Base-by-base conservation (phyloP, 2,888 invertebrate genomes). In the Thysanoteuthis rhombus region DNA sequence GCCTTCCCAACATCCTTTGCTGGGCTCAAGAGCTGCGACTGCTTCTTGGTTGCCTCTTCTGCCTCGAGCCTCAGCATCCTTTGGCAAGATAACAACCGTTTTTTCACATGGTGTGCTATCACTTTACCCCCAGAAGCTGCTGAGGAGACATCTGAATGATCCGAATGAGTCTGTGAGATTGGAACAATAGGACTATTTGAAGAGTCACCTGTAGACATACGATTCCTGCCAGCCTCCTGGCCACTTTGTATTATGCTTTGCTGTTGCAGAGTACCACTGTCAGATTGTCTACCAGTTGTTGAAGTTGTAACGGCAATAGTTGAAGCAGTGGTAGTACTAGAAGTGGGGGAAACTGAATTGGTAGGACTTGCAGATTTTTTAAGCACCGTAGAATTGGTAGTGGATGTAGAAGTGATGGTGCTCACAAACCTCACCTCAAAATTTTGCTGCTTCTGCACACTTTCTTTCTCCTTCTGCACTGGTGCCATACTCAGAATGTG, bases 91-190 rank as follows among this genome's bases (percentile, higher is more conserved):
- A 91, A 42, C 91, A 91, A 42, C 42, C 91, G 39, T 91, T 91
- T 91, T 39, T 91, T 91, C 32, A 91, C 91, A 39, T 91, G 91
- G 39, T 40, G 91, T 91, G 91, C 91, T 42, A 42, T 91, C 91
- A 91, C n/a, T 91, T 39, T 32, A 91, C 40, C 12, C 32, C 91
- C 39, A 91, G 90, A 36, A 90, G 90, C 90, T 22, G 90, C 36
- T n/a, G 42, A 91, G 42, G 91, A 91, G 42, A 39, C 42, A 91
- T 91, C 91, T 42, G 91, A 91, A 16, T 22, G 25, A 91, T 91
- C 75, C 4, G n/a, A n/a, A 75, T n/a, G 75, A n/a, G 75, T 75
- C 75, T 75, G 75, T n/a, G 75, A n/a, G n/a, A 25, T n/a, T 75
- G 75, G 75, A n/a, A 75, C n/a, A 75, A 75, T n/a, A n/a, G 75